Evolutionary conservation across 2,797 vertebrate species (phyloP).

Genomic region (Platyrinchus mystaceus): DNA sequence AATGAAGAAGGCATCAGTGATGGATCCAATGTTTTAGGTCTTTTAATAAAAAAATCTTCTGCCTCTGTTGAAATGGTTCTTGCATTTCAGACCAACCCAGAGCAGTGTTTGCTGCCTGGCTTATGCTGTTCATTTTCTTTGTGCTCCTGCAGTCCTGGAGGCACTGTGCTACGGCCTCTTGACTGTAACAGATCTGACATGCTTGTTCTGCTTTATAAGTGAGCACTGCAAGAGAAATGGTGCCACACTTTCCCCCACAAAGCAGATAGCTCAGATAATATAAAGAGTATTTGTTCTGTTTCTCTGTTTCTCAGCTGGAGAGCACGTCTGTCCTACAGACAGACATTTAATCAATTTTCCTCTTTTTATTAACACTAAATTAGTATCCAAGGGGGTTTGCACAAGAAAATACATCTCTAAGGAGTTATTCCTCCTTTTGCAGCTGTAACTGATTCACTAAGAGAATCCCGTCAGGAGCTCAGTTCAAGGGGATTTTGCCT

Average conservation of each 20-base stretch:
- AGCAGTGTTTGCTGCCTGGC: neutral
- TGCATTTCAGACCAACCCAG: neutral
- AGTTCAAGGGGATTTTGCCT: neutral
- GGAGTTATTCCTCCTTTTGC: neutral
- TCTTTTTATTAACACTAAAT: slow-evolving; percentile 13
- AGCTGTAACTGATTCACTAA: neutral
- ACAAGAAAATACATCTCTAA: neutral
- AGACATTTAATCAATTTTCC: neutral
- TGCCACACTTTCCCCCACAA: neutral
- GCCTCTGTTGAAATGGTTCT: neutral
- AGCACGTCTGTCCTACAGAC: neutral
- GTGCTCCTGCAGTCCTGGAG: neutral
- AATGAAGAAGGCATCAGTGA: neutral
- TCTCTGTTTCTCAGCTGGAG: slow-evolving; percentile 18
- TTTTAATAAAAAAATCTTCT: neutral
- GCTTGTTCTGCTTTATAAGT: neutral
- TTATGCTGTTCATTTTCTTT: neutral
- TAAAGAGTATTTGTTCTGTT: neutral
- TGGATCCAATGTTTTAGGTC: neutral
- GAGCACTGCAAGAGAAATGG: neutral
- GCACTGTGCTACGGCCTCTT: neutral
- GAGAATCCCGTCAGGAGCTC: neutral
- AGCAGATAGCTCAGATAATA: neutral
- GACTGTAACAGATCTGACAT: neutral
- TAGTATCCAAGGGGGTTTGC: neutral